Conservation (phyloP, 1,140 invertebrate genomes). For the Drosophila kurseongensis region DNA sequence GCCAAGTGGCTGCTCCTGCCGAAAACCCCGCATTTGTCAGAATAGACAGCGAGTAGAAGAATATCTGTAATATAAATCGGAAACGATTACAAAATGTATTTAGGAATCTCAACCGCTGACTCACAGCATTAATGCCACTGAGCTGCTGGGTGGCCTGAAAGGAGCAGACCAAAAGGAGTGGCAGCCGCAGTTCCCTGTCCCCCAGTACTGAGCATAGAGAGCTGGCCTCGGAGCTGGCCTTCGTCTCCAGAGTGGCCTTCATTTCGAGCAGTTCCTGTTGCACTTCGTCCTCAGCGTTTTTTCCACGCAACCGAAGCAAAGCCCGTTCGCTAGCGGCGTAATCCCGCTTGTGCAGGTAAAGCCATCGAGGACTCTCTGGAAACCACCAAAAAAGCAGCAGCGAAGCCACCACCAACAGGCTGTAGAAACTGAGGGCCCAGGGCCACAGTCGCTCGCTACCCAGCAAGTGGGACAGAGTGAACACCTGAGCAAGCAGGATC, state of each 20-base stretch:
- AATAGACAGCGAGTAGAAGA: constrained; percentile 90
- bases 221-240: constrained; percentile 45
- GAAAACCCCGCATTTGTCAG: constrained; percentile 87
- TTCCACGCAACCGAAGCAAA: constrained; percentile 45
- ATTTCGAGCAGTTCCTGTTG: constrained; percentile 84
- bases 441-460: constrained; percentile 88
- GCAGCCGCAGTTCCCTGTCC: constrained; percentile 86
- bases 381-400: constrained; percentile 87
- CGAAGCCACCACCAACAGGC: constrained; percentile 86
- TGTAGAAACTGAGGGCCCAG: constrained; percentile 88
- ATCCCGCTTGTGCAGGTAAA: constrained; percentile 89
- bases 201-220: constrained; percentile 86
- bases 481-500: constrained; percentile 91
- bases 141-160: constrained; percentile 93
- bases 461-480: constrained; percentile 61
- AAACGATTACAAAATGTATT: background rate
- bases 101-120: constrained; percentile 59
- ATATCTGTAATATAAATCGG: constrained; percentile 86
- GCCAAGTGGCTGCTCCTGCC: constrained; percentile 86
- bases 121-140: constrained; percentile 93
- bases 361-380: constrained; percentile 94
- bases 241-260: constrained; percentile 43
- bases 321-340: constrained; percentile 86
- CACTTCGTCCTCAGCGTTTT: constrained; percentile 27
- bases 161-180: constrained; percentile 89